These are phyloP conservation scores for Acanthosepion pharaonis DNA, from an alignment of 2,888 invertebrate genomes.

Conservation along the genomic window DNA sequence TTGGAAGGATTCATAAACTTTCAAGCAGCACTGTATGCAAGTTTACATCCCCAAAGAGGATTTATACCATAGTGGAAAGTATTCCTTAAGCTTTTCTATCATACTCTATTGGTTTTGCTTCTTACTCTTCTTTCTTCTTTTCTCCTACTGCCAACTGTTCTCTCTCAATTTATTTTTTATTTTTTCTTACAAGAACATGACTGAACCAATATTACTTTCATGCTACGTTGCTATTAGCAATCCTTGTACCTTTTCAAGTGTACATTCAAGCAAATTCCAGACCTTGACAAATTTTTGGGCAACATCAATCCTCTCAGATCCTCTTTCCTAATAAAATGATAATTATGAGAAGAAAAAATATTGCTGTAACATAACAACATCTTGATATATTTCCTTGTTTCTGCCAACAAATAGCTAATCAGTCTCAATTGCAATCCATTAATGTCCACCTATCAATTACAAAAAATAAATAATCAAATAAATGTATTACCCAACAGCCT, in stretches of 20 bases:
- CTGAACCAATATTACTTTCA: neutral
- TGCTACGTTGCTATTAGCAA: neutral
- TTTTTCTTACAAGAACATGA: neutral
- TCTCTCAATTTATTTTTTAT: neutral
- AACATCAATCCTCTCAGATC: neutral
- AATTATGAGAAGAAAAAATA: neutral
- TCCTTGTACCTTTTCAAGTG: neutral
- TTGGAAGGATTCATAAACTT: too few species aligned
- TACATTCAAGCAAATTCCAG: neutral
- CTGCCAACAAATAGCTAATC: neutral
- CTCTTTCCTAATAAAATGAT: neutral
- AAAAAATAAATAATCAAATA: neutral
- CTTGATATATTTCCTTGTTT: neutral
- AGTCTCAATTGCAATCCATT: neutral
- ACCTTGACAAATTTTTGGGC: neutral
- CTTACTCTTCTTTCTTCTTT: neutral
- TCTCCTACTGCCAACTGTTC: neutral
- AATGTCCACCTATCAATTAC: neutral
- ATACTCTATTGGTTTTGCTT: neutral
- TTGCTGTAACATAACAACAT: neutral
- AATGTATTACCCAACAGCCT: neutral
- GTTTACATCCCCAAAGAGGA: too few species aligned
- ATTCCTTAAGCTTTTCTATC: too few species aligned
- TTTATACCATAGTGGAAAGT: too few species aligned
- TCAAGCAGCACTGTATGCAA: too few species aligned